Evolutionary conservation across 2,888 invertebrate genomes (phyloP).

Genomic region (Pammene fasciana): DNA sequence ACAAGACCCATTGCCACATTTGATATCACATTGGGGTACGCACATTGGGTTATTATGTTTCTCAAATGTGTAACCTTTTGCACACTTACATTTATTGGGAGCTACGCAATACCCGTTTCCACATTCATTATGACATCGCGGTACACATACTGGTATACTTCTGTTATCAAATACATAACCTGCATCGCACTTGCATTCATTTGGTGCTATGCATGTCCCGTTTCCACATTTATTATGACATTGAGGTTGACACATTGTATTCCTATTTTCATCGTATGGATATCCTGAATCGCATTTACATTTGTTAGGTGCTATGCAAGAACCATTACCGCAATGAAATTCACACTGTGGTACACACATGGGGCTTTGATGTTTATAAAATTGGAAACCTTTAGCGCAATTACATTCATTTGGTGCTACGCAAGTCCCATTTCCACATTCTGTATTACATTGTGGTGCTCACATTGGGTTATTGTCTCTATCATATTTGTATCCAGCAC

Average conservation of each 20-base stretch:
- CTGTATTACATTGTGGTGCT: constrained; percentile 47
- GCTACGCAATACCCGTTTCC: constrained; percentile 58
- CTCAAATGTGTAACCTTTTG: neutral
- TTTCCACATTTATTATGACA: constrained; percentile 44
- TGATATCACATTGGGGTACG: constrained; percentile 34
- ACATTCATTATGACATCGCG: constrained; percentile 52
- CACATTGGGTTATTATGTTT: constrained; percentile 19
- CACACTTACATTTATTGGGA: constrained; percentile 56
- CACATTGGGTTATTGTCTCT: constrained; percentile 34
- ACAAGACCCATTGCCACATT: constrained; percentile 44
- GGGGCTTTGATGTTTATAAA: neutral
- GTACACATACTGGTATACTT: constrained; percentile 42
- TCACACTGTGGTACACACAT: constrained; percentile 41
- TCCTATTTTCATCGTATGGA: constrained; percentile 28
- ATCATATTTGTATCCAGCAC: constrained; percentile 42
- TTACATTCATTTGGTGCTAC: constrained; percentile 57
- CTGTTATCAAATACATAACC: constrained; percentile 40
- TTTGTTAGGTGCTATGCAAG: constrained; percentile 57
- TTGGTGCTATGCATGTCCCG: constrained; percentile 44
- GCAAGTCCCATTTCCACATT: constrained; percentile 62
- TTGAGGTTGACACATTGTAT: constrained; percentile 43
- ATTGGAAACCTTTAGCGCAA: neutral
- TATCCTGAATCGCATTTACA: constrained; percentile 61
- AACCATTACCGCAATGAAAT: constrained; percentile 43
- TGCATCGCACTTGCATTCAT: constrained; percentile 43